A percentile compares a stretch with the other conserved stretches of the same genome.
Evolutionary conservation across 37 sponge, comb jelly and placozoan species (phyloP).

Genomic region (Spongilla lacustris): DNA sequence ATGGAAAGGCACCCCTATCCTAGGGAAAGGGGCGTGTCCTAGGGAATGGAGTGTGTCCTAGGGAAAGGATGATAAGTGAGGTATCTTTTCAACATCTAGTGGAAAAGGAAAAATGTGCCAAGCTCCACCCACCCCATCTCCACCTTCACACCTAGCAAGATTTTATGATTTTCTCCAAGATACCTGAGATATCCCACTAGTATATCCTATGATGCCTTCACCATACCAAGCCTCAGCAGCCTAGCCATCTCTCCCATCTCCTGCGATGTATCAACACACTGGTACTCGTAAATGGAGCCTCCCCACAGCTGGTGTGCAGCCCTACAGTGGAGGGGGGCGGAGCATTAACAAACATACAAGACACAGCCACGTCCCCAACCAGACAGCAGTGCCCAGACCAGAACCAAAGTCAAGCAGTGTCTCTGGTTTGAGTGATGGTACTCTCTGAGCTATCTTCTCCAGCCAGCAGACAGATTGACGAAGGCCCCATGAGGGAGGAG

Average conservation of each 20-base stretch:
- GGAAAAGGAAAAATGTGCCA: no score
- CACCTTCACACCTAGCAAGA: no score
- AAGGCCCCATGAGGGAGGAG: no score
- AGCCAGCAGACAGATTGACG: background rate
- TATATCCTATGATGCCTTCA: no score
- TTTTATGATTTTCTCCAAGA: no score
- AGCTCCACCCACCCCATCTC: background rate
- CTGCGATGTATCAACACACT: slow-evolving; percentile 72
- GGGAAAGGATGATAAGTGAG: no score
- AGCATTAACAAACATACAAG: background rate
- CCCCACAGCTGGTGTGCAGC: slow-evolving; percentile 81
- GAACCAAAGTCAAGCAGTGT: slow-evolving; percentile 95
- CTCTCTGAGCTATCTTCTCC: slow-evolving; percentile 62
- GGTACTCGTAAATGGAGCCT: slow-evolving; percentile 72
- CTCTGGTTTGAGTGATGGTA: slow-evolving; percentile 68
- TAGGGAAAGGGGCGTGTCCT: no score
- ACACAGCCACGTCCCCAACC: slow-evolving; percentile 51
- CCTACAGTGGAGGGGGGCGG: slow-evolving; percentile 30
- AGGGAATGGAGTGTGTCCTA: no score
- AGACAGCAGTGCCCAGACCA: slow-evolving; percentile 90
- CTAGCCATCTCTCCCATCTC: slow-evolving; percentile 76
- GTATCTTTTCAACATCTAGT: no score
- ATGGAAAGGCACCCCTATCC: no score
- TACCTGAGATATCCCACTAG: no score
- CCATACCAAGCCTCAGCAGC: slow-evolving; percentile 39